A percentile compares a stretch with the other conserved stretches of the same genome.
Evolutionary conservation across 2,113 vertebrate species (phyloP).

Genomic region (Bucco capensis): DNA sequence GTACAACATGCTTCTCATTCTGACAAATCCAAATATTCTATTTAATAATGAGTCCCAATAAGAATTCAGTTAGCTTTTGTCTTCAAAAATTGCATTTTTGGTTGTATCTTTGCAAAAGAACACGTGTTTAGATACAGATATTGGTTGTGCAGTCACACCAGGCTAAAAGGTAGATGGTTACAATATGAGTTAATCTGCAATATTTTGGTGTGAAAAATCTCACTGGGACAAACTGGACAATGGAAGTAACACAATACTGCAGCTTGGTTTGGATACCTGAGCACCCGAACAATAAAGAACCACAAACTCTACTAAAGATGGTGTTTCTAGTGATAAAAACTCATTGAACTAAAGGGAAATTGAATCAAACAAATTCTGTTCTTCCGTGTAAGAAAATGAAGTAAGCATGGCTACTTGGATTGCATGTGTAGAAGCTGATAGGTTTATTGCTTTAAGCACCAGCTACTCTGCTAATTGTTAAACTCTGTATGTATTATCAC

Average conservation of each 20-base stretch:
- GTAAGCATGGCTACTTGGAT: not conserved
- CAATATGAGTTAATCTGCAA: not conserved
- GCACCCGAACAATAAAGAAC: rapidly evolving
- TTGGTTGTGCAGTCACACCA: not conserved
- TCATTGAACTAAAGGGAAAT: too few species aligned
- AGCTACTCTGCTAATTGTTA: not conserved
- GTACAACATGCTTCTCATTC: not conserved
- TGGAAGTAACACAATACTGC: not conserved
- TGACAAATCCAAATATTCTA: not conserved
- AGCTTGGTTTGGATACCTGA: not conserved
- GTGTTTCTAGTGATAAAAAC: too few species aligned
- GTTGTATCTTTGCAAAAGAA: not conserved
- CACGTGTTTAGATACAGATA: not conserved
- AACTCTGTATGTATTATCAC: not conserved
- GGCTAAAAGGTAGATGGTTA: not conserved
- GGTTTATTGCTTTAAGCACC: not conserved
- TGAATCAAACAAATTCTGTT: not conserved
- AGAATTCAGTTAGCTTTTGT: not conserved
- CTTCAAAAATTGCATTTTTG: not conserved
- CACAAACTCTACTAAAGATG: not conserved
- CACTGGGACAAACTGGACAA: not conserved
- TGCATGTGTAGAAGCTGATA: not conserved
- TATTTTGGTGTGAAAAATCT: not conserved
- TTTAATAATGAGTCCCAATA: not conserved
- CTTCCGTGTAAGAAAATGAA: not conserved